These are phyloP conservation scores for Cephalopachus bancanus DNA, from an alignment of 2,797 vertebrate genomes.

Conservation along the genomic window DNA sequence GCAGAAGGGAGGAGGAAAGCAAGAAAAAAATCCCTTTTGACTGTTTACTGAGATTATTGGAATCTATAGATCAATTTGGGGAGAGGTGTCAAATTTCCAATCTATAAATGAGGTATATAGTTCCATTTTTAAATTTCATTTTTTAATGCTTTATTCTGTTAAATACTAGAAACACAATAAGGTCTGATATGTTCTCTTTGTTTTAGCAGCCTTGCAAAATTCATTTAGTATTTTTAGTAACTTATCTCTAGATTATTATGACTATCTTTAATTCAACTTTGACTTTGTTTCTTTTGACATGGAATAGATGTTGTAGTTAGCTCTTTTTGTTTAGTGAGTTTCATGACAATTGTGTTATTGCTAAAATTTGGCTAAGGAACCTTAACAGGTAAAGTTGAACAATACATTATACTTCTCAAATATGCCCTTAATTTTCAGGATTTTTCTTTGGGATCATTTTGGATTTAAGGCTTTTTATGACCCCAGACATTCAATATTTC, in stretches of 20 bases:
- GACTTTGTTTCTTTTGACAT: conserved; percentile 14
- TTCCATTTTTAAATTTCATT: conserved; percentile 23
- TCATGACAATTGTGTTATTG: neutral
- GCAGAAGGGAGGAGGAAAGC: neutral
- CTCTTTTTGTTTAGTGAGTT: conserved; percentile 29
- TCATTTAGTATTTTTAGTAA: neutral
- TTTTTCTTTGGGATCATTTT: conserved; percentile 51
- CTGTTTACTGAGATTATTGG: neutral
- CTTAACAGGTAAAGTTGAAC: neutral
- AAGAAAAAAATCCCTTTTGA: neutral
- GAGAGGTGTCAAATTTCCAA: neutral
- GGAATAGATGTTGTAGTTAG: neutral
- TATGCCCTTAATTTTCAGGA: neutral
- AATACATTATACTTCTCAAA: neutral
- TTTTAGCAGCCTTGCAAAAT: conserved; percentile 23
- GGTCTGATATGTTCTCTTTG: neutral
- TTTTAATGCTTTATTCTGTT: neutral
- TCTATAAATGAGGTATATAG: neutral
- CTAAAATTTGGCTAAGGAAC: conserved; percentile 46
- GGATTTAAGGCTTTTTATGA: conserved; percentile 15
- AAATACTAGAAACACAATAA: neutral
- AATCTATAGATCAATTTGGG: neutral
- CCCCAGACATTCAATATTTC: neutral
- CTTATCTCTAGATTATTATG: neutral
- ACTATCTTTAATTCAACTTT: conserved; percentile 39